These are phyloP conservation scores for Littorina saxatilis DNA, from an alignment of 1,140 invertebrate genomes.

Conservation along the genomic window DNA sequence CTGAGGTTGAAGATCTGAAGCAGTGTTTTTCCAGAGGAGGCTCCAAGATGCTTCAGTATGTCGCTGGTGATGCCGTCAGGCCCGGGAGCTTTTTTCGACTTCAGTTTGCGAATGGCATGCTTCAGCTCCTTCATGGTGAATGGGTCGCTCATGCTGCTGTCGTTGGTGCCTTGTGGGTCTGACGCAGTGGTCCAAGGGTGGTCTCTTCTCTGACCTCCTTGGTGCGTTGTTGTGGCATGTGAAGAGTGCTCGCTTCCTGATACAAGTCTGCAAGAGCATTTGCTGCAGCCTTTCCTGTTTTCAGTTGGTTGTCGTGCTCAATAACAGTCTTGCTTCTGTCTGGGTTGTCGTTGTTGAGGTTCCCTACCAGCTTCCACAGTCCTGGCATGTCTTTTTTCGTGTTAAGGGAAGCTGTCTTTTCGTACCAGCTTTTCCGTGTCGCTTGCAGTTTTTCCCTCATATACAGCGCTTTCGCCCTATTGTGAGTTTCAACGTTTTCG, in stretches of 20 bases:
- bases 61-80: conserved; percentile 42
- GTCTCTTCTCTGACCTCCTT: conserved; percentile 16
- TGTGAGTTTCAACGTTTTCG: not conserved
- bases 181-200: not conserved
- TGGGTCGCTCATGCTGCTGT: conserved; percentile 4
- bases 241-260: not conserved
- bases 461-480: conserved; percentile 4
- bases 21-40: not conserved
- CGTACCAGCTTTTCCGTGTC: conserved; percentile 8
- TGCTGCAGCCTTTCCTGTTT: conserved; percentile 28
- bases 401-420: conserved; percentile 17
- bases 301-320: conserved; percentile 20
- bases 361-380: conserved; percentile 17
- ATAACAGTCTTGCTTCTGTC: conserved; percentile 24
- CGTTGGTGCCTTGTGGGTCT: conserved; percentile 17
- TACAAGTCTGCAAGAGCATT: conserved; percentile 3
- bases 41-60: conserved; percentile 36
- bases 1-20: conserved; percentile 45
- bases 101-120: conserved; percentile 15
- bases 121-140: too few relatives aligned
- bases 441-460: conserved; percentile 23
- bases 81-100: conserved; percentile 41
- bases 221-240: conserved; percentile 14
- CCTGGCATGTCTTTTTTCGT: conserved; percentile 1
- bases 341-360: conserved; percentile 21